Conservation (phyloP, 2,113 vertebrate species). For the Microtus ochrogaster region DNA sequence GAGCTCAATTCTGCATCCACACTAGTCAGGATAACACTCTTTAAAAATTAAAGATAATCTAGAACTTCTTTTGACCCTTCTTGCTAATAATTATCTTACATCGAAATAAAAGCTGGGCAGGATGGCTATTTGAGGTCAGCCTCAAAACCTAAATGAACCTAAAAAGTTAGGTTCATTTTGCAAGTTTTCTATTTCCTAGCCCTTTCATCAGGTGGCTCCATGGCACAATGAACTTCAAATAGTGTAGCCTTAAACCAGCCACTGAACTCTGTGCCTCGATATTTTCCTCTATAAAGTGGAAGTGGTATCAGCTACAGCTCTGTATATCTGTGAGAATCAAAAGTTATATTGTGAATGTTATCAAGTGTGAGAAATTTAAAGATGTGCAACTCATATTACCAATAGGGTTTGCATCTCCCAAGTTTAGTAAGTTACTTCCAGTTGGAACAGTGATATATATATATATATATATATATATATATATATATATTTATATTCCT, state of each 20-base stretch:
- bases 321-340: not conserved
- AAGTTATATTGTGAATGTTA: not conserved
- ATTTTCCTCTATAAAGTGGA: not conserved
- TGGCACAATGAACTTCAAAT: not conserved
- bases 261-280: not conserved
- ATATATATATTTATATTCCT: not conserved
- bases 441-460: not conserved
- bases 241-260: not conserved
- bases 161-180: not conserved
- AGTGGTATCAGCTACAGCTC: not conserved
- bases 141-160: no score
- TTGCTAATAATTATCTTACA: slow-evolving; percentile 45
- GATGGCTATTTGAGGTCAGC: not conserved
- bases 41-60: slow-evolving; percentile 27
- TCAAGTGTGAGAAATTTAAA: slow-evolving; percentile 19
- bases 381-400: not conserved
- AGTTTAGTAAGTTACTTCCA: not conserved
- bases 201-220: not conserved
- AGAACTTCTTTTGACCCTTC: not conserved
- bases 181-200: not conserved
- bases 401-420: not conserved
- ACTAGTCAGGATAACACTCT: slow-evolving; percentile 2
- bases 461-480: no score
- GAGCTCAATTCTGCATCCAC: not conserved
- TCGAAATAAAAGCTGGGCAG: slow-evolving; percentile 15